These are phyloP conservation scores for Bubo scandiacus DNA, from an alignment of 2,113 vertebrate species.

Conservation along the genomic window DNA sequence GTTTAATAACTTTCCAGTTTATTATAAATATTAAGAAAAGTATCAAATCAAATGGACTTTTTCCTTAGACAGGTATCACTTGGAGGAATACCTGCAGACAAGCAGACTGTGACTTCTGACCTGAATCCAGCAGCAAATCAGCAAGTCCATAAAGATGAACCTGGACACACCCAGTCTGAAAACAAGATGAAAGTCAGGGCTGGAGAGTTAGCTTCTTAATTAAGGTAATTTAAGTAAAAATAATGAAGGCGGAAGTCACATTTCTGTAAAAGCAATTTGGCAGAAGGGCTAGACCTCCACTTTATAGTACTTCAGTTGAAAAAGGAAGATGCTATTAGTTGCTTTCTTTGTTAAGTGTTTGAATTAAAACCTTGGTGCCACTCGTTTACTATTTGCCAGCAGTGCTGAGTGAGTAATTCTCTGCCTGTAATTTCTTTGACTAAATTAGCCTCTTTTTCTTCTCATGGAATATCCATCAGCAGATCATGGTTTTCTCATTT, in stretches of 20 bases:
- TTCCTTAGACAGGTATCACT: not conserved
- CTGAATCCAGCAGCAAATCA: not conserved
- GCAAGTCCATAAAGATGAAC: not conserved
- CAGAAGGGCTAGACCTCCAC: not conserved
- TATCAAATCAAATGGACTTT: not conserved
- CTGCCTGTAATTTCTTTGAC: slow-evolving; percentile 28
- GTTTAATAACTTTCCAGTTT: not conserved
- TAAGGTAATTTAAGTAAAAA: slow-evolving; percentile 41
- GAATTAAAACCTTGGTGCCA: slow-evolving; percentile 50
- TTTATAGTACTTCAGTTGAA: slow-evolving; percentile 11
- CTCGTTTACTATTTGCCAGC: slow-evolving; percentile 5
- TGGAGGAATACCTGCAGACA: not conserved
- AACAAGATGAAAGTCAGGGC: not conserved
- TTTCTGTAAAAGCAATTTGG: slow-evolving; percentile 32
- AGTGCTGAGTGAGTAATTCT: slow-evolving; percentile 45
- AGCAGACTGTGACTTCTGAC: not conserved
- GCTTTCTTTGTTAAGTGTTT: slow-evolving; percentile 46
- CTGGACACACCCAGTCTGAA: not conserved
- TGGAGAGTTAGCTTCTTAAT: slow-evolving; percentile 20
- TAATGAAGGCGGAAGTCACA: not conserved
- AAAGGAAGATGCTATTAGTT: slow-evolving; percentile 15
- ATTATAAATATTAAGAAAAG: not conserved
- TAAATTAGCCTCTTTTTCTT: slow-evolving; percentile 47
- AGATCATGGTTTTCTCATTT: slow-evolving; percentile 51
- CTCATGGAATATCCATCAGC: slow-evolving; percentile 43